Conservation (phyloP, 2,888 invertebrate genomes). For the Apotomis capreana region DNA sequence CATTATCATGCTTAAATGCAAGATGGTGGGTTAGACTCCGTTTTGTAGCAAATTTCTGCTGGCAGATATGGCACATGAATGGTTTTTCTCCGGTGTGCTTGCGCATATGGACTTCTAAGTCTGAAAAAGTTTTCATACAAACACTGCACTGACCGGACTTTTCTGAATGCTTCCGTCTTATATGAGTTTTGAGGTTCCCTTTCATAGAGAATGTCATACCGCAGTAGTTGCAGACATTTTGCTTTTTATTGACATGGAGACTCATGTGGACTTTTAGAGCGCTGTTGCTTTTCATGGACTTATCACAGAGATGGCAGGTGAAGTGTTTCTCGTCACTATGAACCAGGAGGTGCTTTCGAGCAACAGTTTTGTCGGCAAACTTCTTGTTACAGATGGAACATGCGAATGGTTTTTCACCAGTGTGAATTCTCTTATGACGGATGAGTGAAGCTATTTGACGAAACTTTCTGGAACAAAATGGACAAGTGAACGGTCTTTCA, state of each 20-base stretch:
- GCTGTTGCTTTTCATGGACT: conserved; percentile 77
- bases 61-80: conserved; percentile 68
- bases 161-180: conserved; percentile 81
- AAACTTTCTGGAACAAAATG: conserved; percentile 66
- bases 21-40: conserved; percentile 72
- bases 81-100: conserved; percentile 83
- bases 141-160: conserved; percentile 80
- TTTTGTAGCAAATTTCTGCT: conserved; percentile 64
- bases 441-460: conserved; percentile 71
- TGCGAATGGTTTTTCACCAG: conserved; percentile 72
- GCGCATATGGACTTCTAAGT: conserved; percentile 82
- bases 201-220: conserved; percentile 80
- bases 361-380: conserved; percentile 66
- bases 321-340: conserved; percentile 80
- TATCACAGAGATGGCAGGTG: conserved; percentile 80
- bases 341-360: conserved; percentile 68
- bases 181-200: conserved; percentile 81
- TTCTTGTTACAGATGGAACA: conserved; percentile 69
- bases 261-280: conserved; percentile 79
- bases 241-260: conserved; percentile 70
- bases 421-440: conserved; percentile 72
- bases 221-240: conserved; percentile 73
- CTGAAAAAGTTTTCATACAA: conserved; percentile 81
- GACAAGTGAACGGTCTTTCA: conserved; percentile 70
- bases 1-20: conserved; percentile 73